A percentile compares a stretch with the other conserved stretches of the same genome.
These are phyloP conservation scores for Armadillidium nasatum DNA, from an alignment of 1,140 invertebrate genomes.

Conservation along the genomic window DNA sequence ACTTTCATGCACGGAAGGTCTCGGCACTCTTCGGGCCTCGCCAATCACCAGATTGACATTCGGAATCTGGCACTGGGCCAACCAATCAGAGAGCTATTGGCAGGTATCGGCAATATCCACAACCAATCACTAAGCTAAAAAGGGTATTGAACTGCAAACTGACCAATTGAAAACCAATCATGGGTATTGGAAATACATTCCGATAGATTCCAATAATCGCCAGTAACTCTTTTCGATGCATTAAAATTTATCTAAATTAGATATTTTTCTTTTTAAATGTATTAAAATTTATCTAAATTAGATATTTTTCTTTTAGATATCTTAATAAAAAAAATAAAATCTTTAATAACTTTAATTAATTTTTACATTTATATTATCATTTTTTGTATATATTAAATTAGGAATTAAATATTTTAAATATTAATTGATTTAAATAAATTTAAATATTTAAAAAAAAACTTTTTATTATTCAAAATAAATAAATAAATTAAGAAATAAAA, in stretches of 20 bases:
- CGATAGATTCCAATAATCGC: neutral
- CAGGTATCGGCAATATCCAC: slow-evolving; percentile 7
- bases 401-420: too few species aligned
- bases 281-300: neutral
- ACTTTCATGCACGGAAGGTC: neutral
- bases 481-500: too few species aligned
- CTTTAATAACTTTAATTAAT: too few species aligned
- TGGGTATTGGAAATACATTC: neutral
- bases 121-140: neutral
- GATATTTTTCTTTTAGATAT: too few species aligned
- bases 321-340: too few species aligned
- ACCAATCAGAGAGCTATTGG: slow-evolving; percentile 6
- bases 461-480: too few species aligned
- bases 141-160: neutral
- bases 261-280: neutral
- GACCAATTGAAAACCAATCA: neutral
- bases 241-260: neutral
- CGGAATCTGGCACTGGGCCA: neutral
- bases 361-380: too few species aligned
- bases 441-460: too few species aligned
- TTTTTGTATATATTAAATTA: too few species aligned
- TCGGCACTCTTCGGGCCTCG: slow-evolving; percentile 2
- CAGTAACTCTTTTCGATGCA: neutral
- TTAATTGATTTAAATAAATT: too few species aligned
- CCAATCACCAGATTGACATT: slow-evolving; percentile 9